These are phyloP conservation scores for Drosophila kepulauana DNA, from an alignment of 1,140 invertebrate species.

Conservation along the genomic window DNA sequence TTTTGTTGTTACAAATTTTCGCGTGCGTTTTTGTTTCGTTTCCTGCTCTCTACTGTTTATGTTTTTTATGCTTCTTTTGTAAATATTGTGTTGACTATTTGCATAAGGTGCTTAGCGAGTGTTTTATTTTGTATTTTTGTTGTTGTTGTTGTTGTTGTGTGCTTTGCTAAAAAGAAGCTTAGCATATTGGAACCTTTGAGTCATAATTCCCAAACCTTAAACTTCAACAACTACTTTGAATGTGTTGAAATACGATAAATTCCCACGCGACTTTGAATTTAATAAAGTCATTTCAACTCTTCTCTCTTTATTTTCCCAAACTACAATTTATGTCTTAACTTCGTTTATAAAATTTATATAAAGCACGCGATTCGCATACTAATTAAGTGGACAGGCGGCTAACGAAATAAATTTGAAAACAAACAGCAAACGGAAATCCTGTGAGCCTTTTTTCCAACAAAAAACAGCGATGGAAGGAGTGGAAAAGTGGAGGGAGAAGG, in stretches of 20 bases:
- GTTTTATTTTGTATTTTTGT: conserved; percentile 17
- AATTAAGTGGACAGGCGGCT: conserved; percentile 50
- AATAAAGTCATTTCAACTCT: conserved; percentile 58
- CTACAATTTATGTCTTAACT: conserved; percentile 35
- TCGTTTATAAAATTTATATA: conserved; percentile 57
- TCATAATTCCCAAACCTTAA: conserved; percentile 14
- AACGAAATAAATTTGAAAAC: conserved; percentile 48
- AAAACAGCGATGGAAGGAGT: neutral
- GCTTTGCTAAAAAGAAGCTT: conserved; percentile 56
- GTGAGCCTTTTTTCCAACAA: conserved; percentile 54
- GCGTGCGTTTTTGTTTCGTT: conserved; percentile 31
- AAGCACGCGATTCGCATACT: conserved; percentile 62
- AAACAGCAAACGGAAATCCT: conserved; percentile 75
- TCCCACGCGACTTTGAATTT: conserved; percentile 57
- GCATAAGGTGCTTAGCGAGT: conserved; percentile 71
- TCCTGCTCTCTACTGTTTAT: conserved; percentile 23
- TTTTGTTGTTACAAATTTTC: conserved; percentile 38
- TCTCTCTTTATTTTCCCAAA: neutral
- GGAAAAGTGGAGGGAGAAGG: conserved; percentile 4
- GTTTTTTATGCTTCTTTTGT: conserved; percentile 17
- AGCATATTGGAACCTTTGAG: conserved; percentile 54
- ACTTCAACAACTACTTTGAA: conserved; percentile 10
- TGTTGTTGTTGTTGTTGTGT: too few relatives aligned
- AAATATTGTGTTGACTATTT: conserved; percentile 60
- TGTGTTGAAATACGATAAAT: neutral